A percentile compares a stretch with the other conserved stretches of the same genome.
Conservation (phyloP, 1,140 invertebrate species). For the Euwallacea fornicatus region DNA sequence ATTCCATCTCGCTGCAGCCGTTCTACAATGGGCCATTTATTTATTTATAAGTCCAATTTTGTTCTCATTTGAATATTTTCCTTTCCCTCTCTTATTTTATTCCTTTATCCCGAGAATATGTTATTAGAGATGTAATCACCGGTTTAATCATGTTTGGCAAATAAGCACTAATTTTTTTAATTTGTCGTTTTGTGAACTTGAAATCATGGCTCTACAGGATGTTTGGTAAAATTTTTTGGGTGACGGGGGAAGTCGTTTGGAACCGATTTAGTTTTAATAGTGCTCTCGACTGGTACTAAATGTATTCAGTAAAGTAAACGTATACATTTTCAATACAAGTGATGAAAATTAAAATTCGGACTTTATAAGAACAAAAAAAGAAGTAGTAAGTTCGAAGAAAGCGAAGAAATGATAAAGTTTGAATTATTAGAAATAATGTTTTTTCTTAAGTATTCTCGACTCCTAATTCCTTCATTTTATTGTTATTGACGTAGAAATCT, state of each 20-base stretch:
- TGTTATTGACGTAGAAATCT: too few species aligned
- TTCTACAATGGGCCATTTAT: slow-evolving; percentile 33
- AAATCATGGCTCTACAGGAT: too few species aligned
- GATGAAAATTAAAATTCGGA: neutral
- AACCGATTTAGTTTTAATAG: neutral
- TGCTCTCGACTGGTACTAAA: neutral
- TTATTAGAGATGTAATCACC: too few species aligned
- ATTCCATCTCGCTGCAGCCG: slow-evolving; percentile 50
- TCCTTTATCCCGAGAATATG: too few species aligned
- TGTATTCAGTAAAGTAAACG: neutral
- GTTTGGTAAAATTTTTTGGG: neutral
- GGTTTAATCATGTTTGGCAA: too few species aligned
- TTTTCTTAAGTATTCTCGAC: too few species aligned
- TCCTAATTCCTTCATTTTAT: too few species aligned
- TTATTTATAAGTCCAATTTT: slow-evolving; percentile 32
- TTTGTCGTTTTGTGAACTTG: too few species aligned
- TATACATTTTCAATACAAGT: neutral
- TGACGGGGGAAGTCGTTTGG: neutral
- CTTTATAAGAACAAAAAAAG: neutral
- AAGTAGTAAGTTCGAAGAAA: neutral
- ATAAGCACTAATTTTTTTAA: too few species aligned
- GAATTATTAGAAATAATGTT: neutral
- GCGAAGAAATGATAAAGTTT: neutral
- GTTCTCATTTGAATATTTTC: slow-evolving; percentile 27
- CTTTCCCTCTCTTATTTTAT: too few species aligned